A percentile compares a stretch with the other conserved stretches of the same genome.
These are phyloP conservation scores for Tetranychus truncatus DNA, from an alignment of 2,888 invertebrate species.

Conservation along the genomic window DNA sequence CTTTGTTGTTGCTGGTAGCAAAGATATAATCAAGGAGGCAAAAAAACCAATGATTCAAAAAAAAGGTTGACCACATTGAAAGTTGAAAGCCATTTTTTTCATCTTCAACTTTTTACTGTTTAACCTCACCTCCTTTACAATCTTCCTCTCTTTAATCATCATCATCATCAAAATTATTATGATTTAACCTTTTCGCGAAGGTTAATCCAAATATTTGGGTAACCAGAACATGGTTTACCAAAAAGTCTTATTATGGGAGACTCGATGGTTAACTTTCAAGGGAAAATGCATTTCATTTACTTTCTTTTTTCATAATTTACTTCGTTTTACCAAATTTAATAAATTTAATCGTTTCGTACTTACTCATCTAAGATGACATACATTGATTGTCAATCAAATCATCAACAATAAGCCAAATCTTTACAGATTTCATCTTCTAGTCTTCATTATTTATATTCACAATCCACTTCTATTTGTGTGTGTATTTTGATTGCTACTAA, in stretches of 20 bases:
- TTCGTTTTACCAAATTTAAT: background rate
- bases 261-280: background rate
- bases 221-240: background rate
- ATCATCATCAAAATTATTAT: background rate
- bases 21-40: background rate
- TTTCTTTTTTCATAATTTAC: background rate
- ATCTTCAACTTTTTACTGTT: background rate
- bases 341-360: background rate
- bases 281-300: background rate
- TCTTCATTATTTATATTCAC: background rate
- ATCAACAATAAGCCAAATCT: background rate
- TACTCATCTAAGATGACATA: background rate
- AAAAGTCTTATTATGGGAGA: background rate
- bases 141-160: background rate
- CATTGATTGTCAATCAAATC: background rate
- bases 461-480: background rate
- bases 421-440: background rate
- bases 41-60: background rate
- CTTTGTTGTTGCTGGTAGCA: background rate
- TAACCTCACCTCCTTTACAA: background rate
- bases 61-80: background rate
- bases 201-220: constrained; percentile 1
- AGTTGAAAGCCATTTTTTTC: background rate
- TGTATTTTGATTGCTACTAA: background rate
- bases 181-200: background rate